A percentile compares a stretch with the other conserved stretches of the same genome.
Evolutionary conservation across 2,797 vertebrate genomes (phyloP).

Genomic region (Sparus aurata): DNA sequence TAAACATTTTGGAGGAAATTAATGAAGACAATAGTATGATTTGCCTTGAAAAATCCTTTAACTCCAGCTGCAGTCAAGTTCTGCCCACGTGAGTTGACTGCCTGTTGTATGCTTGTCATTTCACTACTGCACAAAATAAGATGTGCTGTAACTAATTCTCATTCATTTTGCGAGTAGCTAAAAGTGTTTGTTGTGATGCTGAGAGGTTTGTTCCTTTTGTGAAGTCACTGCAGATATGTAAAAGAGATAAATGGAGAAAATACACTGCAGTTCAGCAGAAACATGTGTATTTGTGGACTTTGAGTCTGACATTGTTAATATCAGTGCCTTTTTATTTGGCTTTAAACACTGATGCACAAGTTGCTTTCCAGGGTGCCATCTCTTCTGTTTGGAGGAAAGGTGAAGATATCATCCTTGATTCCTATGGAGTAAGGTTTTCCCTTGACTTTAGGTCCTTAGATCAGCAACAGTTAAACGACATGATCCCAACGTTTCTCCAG

Average conservation of each 20-base stretch:
- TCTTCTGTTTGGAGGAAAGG: neutral
- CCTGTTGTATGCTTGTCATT: neutral
- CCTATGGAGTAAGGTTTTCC: no score
- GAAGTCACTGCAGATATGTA: neutral
- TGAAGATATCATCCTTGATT: no score
- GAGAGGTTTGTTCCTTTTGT: neutral
- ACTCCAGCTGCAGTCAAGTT: neutral
- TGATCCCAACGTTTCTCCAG: neutral
- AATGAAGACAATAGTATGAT: neutral
- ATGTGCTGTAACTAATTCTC: neutral
- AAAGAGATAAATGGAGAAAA: neutral
- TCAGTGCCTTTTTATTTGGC: neutral
- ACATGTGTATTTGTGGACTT: neutral
- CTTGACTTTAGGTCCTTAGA: neutral
- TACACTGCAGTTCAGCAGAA: neutral
- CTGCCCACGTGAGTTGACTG: neutral
- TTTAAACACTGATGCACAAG: neutral
- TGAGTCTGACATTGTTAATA: neutral
- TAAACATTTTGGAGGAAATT: neutral
- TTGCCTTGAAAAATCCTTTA: neutral
- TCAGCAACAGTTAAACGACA: neutral
- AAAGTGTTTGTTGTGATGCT: neutral
- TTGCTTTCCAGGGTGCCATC: neutral
- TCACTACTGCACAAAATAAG: neutral
- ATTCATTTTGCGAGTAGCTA: neutral